phyloP scores from a whole-genome alignment of 2,888 invertebrate species.

The Beris morrisii region DNA sequence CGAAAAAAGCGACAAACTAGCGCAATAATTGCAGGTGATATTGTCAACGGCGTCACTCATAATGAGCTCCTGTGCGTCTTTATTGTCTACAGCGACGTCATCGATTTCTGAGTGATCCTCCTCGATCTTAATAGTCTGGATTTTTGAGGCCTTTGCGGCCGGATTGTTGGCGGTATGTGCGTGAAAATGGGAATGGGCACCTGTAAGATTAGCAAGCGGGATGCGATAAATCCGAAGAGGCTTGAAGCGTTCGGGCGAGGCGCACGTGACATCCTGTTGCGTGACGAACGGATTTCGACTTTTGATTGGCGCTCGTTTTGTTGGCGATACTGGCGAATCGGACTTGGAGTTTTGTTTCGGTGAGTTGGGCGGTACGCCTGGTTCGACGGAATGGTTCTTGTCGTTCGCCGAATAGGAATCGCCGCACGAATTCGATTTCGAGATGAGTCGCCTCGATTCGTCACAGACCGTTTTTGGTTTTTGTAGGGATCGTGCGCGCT shows the following conservation, averaged over 20 bases:
- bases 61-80: slow-evolving; percentile 20
- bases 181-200: slow-evolving; percentile 49
- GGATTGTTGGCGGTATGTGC: slow-evolving; percentile 44
- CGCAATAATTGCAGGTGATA: slow-evolving; percentile 38
- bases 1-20: slow-evolving; percentile 39
- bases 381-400: slow-evolving; percentile 34
- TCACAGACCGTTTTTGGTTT: slow-evolving; percentile 44
- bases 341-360: slow-evolving; percentile 42
- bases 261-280: slow-evolving; percentile 19
- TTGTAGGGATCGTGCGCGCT: slow-evolving; percentile 48
- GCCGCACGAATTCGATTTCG: slow-evolving; percentile 50
- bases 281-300: slow-evolving; percentile 45
- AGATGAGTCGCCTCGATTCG: slow-evolving; percentile 47
- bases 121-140: slow-evolving; percentile 38
- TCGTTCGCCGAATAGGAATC: slow-evolving; percentile 44
- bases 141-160: slow-evolving; percentile 25
- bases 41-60: slow-evolving; percentile 37
- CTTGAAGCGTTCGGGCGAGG: slow-evolving; percentile 46
- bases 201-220: slow-evolving; percentile 48
- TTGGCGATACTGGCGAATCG: slow-evolving; percentile 46
- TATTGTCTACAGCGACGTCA: slow-evolving; percentile 32
- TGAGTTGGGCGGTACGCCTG: slow-evolving; percentile 46
- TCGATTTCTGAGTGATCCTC: slow-evolving; percentile 38
- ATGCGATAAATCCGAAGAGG: slow-evolving; percentile 50
- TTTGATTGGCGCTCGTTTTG: slow-evolving; percentile 44